Base-by-base conservation (phyloP, 37 sponge, comb jelly and placozoan genomes). In the Dysidea cf. avara region DNA sequence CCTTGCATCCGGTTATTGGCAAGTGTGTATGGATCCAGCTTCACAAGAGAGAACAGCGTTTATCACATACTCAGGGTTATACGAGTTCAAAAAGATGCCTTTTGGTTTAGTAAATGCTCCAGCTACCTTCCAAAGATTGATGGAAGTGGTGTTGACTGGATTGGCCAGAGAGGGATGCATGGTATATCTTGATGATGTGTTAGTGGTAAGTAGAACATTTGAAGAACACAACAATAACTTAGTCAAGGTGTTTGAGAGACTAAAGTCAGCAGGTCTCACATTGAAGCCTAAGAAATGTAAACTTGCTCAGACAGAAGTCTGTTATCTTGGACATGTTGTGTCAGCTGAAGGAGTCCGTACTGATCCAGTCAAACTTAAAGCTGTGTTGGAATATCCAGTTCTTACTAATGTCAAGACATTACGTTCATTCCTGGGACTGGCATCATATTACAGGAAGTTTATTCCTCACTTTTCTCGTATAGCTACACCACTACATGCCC, bases 11-110 rank as follows among this genome's bases (percentile, higher is more conserved):
- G n/a, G n/a, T n/a, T n/a, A n/a, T n/a, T n/a, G n/a, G n/a, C n/a
- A n/a, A n/a, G 79, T 89, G 0, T 43, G 31, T 17, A 64, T 84
- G 64, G 76, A 70, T 48, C 24, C 31, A 1, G 51, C 33, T 2
- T 75, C 75, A 17, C 65, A 68, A 29, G 81, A 81, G 38, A 81
- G 81, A 71, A 81, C 79, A 20, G 91, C 91, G 6, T 84, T 85
- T 66, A n/a, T 50, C 46, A 90, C 91, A 9, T 55, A 52, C 24
- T 17, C 51, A 4, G 91, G 83, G 1, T 74, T 85, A 24, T 85
- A 68, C 33, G 79, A 90, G 35, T 85, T 78, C 40, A 64, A 37
- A n/a, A 71, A 75, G 39, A 81, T 81, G 79, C 86, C 91, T 2
- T 82, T 90, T 66, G 83, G 86, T 4, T 35, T 90, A 28, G 64